phyloP scores from a whole-genome alignment of 2,888 invertebrate species.

The Dione vanillae region DNA sequence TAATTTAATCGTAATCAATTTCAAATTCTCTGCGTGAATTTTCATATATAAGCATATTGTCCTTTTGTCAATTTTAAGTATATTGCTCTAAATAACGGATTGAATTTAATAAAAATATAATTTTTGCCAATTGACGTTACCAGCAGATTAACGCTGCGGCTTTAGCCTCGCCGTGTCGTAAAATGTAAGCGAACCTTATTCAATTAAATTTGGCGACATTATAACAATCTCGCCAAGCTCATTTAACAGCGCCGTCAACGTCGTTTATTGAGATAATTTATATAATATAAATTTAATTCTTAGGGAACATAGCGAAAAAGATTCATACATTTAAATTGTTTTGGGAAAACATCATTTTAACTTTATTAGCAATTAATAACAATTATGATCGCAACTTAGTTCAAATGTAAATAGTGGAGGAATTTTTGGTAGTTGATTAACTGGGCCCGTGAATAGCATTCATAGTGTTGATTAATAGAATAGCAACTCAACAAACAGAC shows the following conservation, averaged over 20 bases:
- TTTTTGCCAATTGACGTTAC: conserved; percentile 82
- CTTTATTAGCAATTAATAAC: neutral
- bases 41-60: no score
- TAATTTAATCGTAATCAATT: no score
- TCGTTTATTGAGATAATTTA: conserved; percentile 64
- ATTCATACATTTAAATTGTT: neutral
- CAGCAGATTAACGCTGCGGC: conserved; percentile 76
- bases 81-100: conserved; percentile 52
- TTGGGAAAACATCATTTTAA: neutral
- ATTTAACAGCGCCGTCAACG: conserved; percentile 68
- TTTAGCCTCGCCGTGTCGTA: conserved; percentile 73
- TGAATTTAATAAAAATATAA: conserved; percentile 62
- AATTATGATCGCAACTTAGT: conserved; percentile 30
- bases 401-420: conserved; percentile 43
- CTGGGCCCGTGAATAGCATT: conserved; percentile 47
- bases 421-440: conserved; percentile 48
- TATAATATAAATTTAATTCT: conserved; percentile 49
- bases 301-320: no score
- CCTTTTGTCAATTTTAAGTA: neutral
- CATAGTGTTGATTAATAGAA: conserved; percentile 50
- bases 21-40: no score
- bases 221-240: conserved; percentile 78
- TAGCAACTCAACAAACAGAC: conserved; percentile 48
- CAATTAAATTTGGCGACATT: conserved; percentile 81
- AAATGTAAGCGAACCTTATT: conserved; percentile 83